Evolutionary conservation across 2,888 invertebrate species (phyloP).

Genomic region (Microchrysa polita): DNA sequence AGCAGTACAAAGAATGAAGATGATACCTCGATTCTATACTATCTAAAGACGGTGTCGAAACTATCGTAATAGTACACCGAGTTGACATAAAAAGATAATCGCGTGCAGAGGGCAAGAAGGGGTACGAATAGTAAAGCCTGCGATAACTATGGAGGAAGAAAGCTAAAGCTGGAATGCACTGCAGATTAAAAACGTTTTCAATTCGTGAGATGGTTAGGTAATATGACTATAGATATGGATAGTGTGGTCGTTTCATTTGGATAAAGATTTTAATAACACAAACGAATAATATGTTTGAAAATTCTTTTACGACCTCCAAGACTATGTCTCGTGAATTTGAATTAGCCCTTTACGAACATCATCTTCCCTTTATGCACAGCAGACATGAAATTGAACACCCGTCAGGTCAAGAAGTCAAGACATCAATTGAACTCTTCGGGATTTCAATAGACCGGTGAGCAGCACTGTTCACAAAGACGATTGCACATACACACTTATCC

Average conservation of each 20-base stretch:
- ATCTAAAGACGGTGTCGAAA: slow-evolving; percentile 22
- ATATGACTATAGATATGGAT: no score
- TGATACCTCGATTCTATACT: not conserved
- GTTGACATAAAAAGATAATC: slow-evolving; percentile 26
- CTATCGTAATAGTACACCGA: not conserved
- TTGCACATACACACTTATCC: not conserved
- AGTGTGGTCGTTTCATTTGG: no score
- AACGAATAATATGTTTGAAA: no score
- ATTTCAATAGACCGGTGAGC: slow-evolving; percentile 18
- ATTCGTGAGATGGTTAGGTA: no score
- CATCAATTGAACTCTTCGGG: slow-evolving; percentile 35
- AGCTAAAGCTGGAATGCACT: not conserved
- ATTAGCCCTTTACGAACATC: not conserved
- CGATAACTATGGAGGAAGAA: slow-evolving; percentile 13
- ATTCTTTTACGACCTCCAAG: no score
- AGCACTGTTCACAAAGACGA: not conserved
- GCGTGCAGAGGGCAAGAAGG: not conserved
- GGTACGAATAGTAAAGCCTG: not conserved
- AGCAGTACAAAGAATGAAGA: not conserved
- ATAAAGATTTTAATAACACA: no score
- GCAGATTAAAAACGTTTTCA: no score
- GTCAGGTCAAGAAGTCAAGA: slow-evolving; percentile 27
- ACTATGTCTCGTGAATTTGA: no score
- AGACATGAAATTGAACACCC: not conserved
- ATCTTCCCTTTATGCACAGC: not conserved